phyloP scores from a whole-genome alignment of 2,888 invertebrate genomes.

The Apotomis capreana region DNA sequence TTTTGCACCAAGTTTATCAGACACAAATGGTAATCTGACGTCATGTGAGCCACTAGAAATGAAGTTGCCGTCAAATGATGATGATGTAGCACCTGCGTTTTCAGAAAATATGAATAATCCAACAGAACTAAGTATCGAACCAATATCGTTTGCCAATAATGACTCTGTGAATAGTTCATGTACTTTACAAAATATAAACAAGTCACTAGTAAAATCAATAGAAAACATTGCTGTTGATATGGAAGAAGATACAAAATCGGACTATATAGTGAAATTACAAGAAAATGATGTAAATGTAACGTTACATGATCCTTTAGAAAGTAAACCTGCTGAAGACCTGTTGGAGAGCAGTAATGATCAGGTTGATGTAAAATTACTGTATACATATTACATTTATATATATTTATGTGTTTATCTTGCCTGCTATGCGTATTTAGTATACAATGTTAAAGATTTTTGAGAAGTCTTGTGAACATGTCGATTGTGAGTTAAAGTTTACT shows the following conservation, averaged over 20 bases:
- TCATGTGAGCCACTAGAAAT: not conserved
- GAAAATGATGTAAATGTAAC: constrained; percentile 39
- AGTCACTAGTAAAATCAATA: not conserved
- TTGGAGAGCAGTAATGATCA: constrained; percentile 63
- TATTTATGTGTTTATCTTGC: constrained; percentile 71
- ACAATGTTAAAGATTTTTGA: constrained; percentile 66
- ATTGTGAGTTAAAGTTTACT: constrained; percentile 58
- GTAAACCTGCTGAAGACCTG: constrained; percentile 56
- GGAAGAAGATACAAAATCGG: constrained; percentile 24
- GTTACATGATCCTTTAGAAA: constrained; percentile 41
- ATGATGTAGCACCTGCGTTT: not conserved
- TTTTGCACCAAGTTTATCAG: not conserved
- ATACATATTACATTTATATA: constrained; percentile 71
- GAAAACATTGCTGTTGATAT: constrained; percentile 3
- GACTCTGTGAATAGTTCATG: not conserved
- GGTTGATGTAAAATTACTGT: constrained; percentile 77
- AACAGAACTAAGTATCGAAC: constrained; percentile 12
- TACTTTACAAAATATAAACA: not conserved
- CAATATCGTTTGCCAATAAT: constrained; percentile 16
- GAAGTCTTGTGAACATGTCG: constrained; percentile 50
- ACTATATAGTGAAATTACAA: constrained; percentile 47
- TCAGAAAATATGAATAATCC: not conserved
- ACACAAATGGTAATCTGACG: constrained; percentile 1
- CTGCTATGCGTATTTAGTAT: constrained; percentile 70
- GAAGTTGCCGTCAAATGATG: not conserved